These are phyloP conservation scores for Brachyrhaphis roseni DNA, from an alignment of 2,797 vertebrate species.

Conservation along the genomic window DNA sequence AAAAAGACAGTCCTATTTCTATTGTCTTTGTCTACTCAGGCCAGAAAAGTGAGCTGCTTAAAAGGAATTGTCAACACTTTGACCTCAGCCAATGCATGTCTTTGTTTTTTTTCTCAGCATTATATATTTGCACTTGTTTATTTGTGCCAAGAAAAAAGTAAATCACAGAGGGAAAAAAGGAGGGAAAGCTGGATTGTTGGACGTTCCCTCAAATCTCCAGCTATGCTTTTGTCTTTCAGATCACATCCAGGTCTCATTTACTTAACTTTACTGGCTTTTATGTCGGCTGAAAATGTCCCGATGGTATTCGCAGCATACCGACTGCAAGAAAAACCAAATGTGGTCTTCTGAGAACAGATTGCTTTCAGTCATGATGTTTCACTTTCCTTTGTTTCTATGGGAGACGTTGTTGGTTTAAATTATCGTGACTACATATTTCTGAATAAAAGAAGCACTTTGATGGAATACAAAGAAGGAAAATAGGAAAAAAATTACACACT, in stretches of 20 bases:
- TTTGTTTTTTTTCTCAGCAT: slow-evolving; percentile 41
- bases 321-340: slow-evolving; percentile 62
- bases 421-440: slow-evolving; percentile 34
- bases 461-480: slow-evolving; percentile 36
- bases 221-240: slow-evolving; percentile 55
- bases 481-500: slow-evolving; percentile 46
- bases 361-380: slow-evolving; percentile 57
- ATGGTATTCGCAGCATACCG: slow-evolving; percentile 43
- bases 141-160: slow-evolving; percentile 44
- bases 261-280: slow-evolving; percentile 51
- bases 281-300: slow-evolving; percentile 54
- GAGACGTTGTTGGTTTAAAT: slow-evolving; percentile 53
- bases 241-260: slow-evolving; percentile 58
- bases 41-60: slow-evolving; percentile 34
- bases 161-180: slow-evolving; percentile 19
- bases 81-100: slow-evolving; percentile 8
- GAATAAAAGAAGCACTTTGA: slow-evolving; percentile 54
- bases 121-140: slow-evolving; percentile 37
- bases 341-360: slow-evolving; percentile 54
- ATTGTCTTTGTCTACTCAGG: slow-evolving; percentile 9
- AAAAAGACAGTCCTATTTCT: not conserved
- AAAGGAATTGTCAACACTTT: slow-evolving; percentile 44
- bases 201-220: slow-evolving; percentile 32
- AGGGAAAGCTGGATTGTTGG: slow-evolving; percentile 39
- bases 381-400: slow-evolving; percentile 56